These are phyloP conservation scores for Cryptocheilus praepositus DNA, from an alignment of 2,888 invertebrate genomes.

Conservation along the genomic window DNA sequence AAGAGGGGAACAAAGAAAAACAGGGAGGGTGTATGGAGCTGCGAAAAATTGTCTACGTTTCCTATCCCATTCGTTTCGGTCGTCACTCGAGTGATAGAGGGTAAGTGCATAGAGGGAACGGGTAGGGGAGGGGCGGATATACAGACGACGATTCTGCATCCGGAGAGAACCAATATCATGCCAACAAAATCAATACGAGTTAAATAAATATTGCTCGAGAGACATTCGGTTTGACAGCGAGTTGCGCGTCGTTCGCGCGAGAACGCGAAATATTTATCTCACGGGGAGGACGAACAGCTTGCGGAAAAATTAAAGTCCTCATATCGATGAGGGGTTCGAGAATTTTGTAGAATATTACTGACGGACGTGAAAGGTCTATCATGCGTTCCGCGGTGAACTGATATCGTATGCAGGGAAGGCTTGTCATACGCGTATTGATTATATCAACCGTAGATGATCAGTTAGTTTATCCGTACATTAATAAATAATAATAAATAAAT, in stretches of 20 bases:
- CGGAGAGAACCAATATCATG: conserved; percentile 50
- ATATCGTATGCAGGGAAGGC: no score
- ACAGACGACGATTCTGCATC: conserved; percentile 21
- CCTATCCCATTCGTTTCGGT: neutral
- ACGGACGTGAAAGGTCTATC: no score
- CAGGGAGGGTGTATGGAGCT: no score
- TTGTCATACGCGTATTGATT: no score
- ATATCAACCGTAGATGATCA: no score
- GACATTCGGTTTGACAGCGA: conserved; percentile 46
- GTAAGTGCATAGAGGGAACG: neutral
- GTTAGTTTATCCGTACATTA: no score
- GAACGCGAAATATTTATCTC: conserved; percentile 47
- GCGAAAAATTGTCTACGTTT: conserved; percentile 8
- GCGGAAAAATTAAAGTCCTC: no score
- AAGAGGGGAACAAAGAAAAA: no score
- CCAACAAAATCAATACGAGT: conserved; percentile 50
- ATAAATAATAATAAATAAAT: no score
- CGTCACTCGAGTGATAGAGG: neutral
- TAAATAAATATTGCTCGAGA: conserved; percentile 55
- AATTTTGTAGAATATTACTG: no score
- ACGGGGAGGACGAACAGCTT: neutral
- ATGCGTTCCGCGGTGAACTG: no score
- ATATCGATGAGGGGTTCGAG: no score
- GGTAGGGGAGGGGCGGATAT: neutral
- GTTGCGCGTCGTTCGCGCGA: conserved; percentile 26